A percentile compares a stretch with the other conserved stretches of the same genome.
Evolutionary conservation across 2,888 invertebrate genomes (phyloP).

Genomic region (Terebella lapidaria): DNA sequence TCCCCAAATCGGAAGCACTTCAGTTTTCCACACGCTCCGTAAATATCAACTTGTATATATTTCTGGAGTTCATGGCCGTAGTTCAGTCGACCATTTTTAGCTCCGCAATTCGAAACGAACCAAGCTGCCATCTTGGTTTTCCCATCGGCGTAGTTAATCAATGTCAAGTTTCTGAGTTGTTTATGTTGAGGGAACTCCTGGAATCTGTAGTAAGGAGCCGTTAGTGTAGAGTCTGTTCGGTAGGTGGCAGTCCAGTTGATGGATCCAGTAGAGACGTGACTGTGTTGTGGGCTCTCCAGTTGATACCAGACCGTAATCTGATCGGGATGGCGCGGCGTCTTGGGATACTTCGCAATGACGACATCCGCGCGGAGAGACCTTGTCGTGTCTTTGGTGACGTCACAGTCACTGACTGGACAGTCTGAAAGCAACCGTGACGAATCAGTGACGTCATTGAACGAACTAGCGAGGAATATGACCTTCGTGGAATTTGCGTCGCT

Average conservation of each 20-base stretch:
- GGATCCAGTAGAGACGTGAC: slow-evolving; percentile 55
- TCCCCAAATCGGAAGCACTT: slow-evolving; percentile 64
- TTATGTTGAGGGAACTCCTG: slow-evolving; percentile 3
- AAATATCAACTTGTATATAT: slow-evolving; percentile 62
- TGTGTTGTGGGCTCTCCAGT: slow-evolving; percentile 93
- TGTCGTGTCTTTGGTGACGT: no score
- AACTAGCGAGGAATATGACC: no score
- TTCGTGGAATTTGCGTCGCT: no score
- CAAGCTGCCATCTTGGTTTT: slow-evolving; percentile 92
- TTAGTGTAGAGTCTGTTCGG: slow-evolving; percentile 87
- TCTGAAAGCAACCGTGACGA: no score
- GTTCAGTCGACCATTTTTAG: slow-evolving; percentile 80
- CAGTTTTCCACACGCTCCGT: slow-evolving; percentile 66
- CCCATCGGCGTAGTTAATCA: slow-evolving; percentile 61
- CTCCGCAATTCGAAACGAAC: slow-evolving; percentile 97
- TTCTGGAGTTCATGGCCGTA: slow-evolving; percentile 80
- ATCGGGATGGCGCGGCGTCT: no score
- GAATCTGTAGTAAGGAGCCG: slow-evolving; percentile 75
- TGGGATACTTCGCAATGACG: no score
- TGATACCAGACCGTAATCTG: slow-evolving; percentile 79
- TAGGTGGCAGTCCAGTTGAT: slow-evolving; percentile 97
- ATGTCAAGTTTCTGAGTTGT: neutral
- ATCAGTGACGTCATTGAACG: no score
- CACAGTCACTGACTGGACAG: no score
- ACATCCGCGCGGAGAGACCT: no score